Evolutionary conservation across 2,888 invertebrate species (phyloP).

Genomic region (Troides helena): DNA sequence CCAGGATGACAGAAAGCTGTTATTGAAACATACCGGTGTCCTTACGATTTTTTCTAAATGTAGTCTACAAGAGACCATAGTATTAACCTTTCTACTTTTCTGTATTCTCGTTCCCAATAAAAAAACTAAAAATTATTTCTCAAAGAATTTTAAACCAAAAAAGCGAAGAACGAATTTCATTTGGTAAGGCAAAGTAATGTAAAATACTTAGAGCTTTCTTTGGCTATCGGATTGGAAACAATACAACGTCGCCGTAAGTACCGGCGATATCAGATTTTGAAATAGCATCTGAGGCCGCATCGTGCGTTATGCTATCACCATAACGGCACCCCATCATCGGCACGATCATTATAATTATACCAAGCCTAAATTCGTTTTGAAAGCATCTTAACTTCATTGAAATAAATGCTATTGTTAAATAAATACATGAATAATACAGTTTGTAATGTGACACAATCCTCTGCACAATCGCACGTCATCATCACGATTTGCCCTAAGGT

Average conservation of each 20-base stretch:
- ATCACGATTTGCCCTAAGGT: conserved; percentile 55
- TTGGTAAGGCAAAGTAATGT: not conserved
- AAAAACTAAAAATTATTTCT: no score
- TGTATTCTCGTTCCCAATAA: no score
- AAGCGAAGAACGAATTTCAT: not conserved
- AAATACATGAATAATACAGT: not conserved
- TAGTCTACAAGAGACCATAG: no score
- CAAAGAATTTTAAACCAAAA: not conserved
- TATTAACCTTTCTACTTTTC: no score
- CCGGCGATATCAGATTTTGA: conserved; percentile 24
- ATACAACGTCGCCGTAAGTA: conserved; percentile 26
- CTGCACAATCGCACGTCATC: conserved; percentile 48
- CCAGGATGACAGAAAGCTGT: no score
- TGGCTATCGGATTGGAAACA: conserved; percentile 24
- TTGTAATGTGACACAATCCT: conserved; percentile 35
- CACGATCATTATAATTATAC: conserved; percentile 37
- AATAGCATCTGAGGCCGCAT: conserved; percentile 32
- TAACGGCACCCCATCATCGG: conserved; percentile 36
- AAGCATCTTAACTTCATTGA: not conserved
- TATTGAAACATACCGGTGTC: no score
- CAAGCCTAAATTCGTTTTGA: conserved; percentile 21
- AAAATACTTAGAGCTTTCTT: conserved; percentile 5
- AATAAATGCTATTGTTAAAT: conserved; percentile 4
- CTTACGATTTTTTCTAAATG: no score
- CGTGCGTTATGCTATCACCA: conserved; percentile 37